Percentiles rank a stretch among this genome's conserved stretches.
Conservation (phyloP, 2,797 vertebrate genomes). For the Tympanoctomys barrerae region DNA sequence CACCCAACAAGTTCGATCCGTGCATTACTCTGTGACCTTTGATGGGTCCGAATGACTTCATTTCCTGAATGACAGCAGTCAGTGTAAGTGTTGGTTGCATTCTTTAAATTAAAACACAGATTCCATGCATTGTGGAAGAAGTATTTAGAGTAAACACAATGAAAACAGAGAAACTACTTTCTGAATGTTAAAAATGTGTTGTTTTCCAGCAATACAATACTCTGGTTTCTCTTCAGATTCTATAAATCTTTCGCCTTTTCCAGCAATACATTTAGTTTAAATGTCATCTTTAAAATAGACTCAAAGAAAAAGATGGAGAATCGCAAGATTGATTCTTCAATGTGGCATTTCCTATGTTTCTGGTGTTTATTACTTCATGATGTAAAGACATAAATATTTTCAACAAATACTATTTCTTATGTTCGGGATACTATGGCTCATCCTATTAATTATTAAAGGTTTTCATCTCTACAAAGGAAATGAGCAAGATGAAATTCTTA, state of each 20-base stretch:
- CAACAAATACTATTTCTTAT: conserved; percentile 39
- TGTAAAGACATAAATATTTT: neutral
- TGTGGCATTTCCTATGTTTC: neutral
- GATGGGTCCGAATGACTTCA: neutral
- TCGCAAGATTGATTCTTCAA: neutral
- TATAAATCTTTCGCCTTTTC: neutral
- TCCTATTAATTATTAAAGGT: neutral
- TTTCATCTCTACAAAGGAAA: neutral
- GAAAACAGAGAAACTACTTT: neutral
- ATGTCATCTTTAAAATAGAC: conserved; percentile 1
- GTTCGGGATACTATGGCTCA: neutral
- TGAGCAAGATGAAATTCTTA: neutral
- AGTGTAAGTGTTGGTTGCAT: neutral
- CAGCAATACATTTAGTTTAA: neutral
- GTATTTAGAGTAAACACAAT: neutral
- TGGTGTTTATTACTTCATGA: conserved; percentile 31
- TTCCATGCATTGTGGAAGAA: neutral
- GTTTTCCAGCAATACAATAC: neutral
- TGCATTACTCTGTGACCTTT: neutral
- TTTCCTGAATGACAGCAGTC: conserved; percentile 28
- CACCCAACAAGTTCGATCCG: neutral
- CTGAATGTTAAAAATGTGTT: neutral
- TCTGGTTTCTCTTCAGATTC: too few relatives aligned
- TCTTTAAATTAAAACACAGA: conserved; percentile 45
- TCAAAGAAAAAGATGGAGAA: neutral